A percentile compares a stretch with the other conserved stretches of the same genome.
These are phyloP conservation scores for Melikaiella ostensackeni DNA, from an alignment of 2,888 invertebrate genomes.

Conservation along the genomic window DNA sequence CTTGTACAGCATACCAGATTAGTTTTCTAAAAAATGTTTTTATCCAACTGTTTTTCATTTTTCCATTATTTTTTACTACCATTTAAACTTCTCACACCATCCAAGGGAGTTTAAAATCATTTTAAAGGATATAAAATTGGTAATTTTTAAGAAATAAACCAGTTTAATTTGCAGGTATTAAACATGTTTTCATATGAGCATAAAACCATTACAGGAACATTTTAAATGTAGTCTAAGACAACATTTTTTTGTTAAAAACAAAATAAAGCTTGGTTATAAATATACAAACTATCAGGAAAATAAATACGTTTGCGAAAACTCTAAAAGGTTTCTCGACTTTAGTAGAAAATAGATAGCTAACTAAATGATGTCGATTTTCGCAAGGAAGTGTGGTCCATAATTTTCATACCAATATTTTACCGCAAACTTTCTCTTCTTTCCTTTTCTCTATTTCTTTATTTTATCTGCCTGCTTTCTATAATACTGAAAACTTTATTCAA, in stretches of 20 bases:
- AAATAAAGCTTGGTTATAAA: neutral
- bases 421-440: neutral
- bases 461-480: conserved; percentile 3
- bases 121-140: too few relatives aligned
- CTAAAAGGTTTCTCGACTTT: neutral
- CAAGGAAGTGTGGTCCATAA: neutral
- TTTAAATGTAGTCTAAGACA: too few relatives aligned
- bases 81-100: too few relatives aligned
- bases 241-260: neutral
- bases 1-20: neutral
- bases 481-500: neutral
- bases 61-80: neutral
- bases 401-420: neutral
- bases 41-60: neutral
- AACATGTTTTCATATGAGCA: too few relatives aligned
- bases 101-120: too few relatives aligned
- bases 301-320: too few relatives aligned
- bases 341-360: neutral
- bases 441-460: neutral
- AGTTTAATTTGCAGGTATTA: too few relatives aligned
- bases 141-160: too few relatives aligned
- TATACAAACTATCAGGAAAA: neutral
- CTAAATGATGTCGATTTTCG: neutral
- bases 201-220: too few relatives aligned
- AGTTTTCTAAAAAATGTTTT: neutral